Conservation (phyloP, 1,140 invertebrate species). For the Sycophila sp. region DNA sequence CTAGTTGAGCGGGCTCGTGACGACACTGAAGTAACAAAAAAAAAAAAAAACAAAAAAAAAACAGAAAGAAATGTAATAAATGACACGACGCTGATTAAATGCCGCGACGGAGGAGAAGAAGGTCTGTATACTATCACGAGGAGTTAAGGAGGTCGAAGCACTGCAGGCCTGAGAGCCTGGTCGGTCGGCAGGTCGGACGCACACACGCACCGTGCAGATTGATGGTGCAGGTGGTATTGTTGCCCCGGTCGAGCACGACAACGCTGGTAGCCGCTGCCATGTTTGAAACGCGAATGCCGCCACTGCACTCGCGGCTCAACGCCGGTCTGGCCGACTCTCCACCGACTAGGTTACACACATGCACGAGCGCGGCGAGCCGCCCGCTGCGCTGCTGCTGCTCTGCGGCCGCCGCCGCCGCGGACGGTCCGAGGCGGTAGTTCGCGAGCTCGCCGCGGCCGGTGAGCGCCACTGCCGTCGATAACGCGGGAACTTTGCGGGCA, state of each 20-base stretch:
- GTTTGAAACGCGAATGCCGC: slow-evolving; percentile 56
- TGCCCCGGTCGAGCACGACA: slow-evolving; percentile 91
- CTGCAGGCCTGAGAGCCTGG: neutral
- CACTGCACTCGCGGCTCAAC: slow-evolving; percentile 2
- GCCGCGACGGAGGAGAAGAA: neutral
- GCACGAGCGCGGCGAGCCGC: neutral
- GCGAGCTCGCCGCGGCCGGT: neutral
- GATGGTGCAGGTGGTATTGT: slow-evolving; percentile 94
- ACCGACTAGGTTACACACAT: neutral
- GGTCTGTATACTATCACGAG: neutral
- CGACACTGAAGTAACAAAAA: neutral
- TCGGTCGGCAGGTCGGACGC: neutral
- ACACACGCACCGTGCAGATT: slow-evolving; percentile 85
- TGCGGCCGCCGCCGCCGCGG: neutral
- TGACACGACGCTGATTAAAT: too few species aligned
- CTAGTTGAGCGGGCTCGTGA: neutral
- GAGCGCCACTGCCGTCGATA: neutral
- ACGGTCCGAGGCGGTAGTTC: neutral
- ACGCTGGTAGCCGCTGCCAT: slow-evolving; percentile 91
- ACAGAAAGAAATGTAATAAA: too few species aligned
- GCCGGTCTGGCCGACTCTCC: neutral
- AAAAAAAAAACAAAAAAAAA: neutral
- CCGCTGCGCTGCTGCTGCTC: neutral
- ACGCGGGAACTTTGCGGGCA: too few species aligned
- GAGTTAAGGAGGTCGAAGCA: too few species aligned